Conservation (phyloP, 2,113 vertebrate species). For the Acanthisitta chloris region DNA sequence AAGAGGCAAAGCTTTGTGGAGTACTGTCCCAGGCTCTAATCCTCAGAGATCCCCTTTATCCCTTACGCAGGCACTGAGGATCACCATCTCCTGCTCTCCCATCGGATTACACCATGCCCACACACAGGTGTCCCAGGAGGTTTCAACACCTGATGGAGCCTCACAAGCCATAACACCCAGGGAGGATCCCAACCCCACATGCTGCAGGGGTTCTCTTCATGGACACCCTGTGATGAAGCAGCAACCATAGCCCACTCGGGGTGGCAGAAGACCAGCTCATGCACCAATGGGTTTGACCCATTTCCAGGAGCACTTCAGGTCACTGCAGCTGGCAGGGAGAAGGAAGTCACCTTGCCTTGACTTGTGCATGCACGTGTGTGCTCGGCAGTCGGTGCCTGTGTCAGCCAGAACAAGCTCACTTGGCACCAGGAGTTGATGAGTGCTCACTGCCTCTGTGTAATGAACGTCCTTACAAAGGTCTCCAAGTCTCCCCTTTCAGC, state of each 20-base stretch:
- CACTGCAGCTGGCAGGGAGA: neutral
- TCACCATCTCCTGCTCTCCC: neutral
- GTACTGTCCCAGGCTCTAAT: neutral
- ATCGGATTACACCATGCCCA: neutral
- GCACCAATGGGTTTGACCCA: neutral
- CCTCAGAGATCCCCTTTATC: neutral
- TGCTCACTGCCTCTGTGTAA: neutral
- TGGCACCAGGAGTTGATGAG: neutral
- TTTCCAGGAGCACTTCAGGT: neutral
- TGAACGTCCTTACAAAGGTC: neutral
- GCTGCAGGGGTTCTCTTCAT: neutral
- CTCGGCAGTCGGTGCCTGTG: neutral
- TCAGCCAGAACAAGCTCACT: neutral
- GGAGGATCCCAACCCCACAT: neutral
- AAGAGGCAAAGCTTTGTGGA: neutral
- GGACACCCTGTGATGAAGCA: accelerated
- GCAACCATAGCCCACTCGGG: accelerated
- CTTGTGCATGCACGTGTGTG: accelerated
- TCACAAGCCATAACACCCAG: accelerated
- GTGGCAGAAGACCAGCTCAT: neutral
- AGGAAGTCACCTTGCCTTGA: conserved; percentile 19
- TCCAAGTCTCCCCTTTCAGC: neutral
- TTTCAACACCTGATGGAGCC: neutral
- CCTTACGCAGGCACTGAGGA: neutral
- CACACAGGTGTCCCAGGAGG: accelerated